These are phyloP conservation scores for Piprites chloris DNA, from an alignment of 2,113 vertebrate genomes.

Conservation along the genomic window DNA sequence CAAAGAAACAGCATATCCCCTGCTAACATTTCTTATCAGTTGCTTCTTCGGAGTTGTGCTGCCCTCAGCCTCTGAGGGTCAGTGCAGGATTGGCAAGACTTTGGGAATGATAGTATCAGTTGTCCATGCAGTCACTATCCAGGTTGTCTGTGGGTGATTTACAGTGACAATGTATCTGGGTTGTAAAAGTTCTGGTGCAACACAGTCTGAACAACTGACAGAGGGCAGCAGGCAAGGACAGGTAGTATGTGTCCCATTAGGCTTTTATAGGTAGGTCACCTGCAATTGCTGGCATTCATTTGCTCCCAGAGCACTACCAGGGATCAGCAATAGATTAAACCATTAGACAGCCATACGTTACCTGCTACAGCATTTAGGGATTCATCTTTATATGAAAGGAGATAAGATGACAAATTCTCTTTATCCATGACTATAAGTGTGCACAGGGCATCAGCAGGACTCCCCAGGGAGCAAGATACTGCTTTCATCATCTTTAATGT, in stretches of 20 bases:
- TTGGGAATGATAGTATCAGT: not conserved
- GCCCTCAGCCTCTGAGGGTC: not conserved
- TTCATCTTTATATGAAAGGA: not conserved
- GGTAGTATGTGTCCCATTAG: not conserved
- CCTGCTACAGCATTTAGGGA: not conserved
- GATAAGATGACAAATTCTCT: not conserved
- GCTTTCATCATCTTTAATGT: not conserved
- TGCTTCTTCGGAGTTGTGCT: not conserved
- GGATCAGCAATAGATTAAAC: not conserved
- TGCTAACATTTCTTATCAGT: not conserved
- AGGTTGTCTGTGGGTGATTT: not conserved
- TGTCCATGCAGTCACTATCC: not conserved
- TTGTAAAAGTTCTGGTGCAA: not conserved
- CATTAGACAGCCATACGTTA: not conserved
- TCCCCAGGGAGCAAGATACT: not conserved
- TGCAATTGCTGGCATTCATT: not conserved
- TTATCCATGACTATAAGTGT: not conserved
- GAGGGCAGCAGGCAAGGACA: not conserved
- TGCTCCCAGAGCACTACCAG: not conserved
- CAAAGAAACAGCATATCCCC: not conserved
- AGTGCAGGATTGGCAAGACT: not conserved
- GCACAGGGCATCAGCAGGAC: not conserved
- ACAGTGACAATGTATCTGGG: accelerated
- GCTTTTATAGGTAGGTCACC: not conserved
- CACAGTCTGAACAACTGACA: not conserved